Evolutionary conservation across 2,113 vertebrate genomes (phyloP).

Genomic region (Otis tarda): DNA sequence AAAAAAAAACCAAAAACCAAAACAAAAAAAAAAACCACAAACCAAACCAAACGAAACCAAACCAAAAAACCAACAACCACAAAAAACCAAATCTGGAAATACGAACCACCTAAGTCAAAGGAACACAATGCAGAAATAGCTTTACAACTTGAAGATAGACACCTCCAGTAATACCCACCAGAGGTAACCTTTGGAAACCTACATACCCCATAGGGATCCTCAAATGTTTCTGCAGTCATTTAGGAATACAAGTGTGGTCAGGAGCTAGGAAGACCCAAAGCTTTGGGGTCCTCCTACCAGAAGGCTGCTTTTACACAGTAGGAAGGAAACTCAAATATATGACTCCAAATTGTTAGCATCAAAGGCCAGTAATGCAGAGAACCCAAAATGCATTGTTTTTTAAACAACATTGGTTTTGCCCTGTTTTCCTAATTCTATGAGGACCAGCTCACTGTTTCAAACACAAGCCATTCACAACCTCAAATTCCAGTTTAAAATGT

Average conservation of each 20-base stretch:
- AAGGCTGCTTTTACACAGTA: not conserved
- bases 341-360: not conserved
- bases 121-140: not conserved
- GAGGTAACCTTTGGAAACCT: not conserved
- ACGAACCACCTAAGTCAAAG: not conserved
- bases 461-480: not conserved
- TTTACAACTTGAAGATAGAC: fast-evolving
- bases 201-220: not conserved
- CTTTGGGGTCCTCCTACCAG: not conserved
- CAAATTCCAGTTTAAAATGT: not conserved
- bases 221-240: not conserved
- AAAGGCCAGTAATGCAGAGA: not conserved
- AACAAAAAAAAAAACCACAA: too few species aligned
- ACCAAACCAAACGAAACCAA: too few species aligned
- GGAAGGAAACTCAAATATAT: not conserved
- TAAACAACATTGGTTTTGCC: not conserved
- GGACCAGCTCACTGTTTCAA: not conserved
- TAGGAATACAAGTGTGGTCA: not conserved
- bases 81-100: too few species aligned
- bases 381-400: not conserved
- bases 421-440: not conserved
- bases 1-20: not conserved
- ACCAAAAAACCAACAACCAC: too few species aligned
- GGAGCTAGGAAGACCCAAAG: not conserved
- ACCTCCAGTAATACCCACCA: not conserved